Base-by-base conservation (phyloP, 2,888 invertebrate genomes). In the Zonitis immaculata region DNA sequence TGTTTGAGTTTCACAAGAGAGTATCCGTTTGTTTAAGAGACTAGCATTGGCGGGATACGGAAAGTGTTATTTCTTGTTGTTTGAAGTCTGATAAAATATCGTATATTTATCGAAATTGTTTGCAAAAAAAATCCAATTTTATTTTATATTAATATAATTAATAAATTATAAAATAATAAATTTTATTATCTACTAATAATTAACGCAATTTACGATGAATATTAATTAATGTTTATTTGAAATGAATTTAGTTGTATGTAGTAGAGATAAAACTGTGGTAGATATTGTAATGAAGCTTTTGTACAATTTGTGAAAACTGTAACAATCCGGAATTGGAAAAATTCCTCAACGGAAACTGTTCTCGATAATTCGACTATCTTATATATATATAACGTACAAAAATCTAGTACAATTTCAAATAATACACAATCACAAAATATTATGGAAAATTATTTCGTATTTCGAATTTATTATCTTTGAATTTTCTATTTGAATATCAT, bases 101-200 rank as follows among this genome's bases (percentile, higher is more conserved):
- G 25, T 3, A 47, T 46, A 12, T 54, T 54, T 54, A 54, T 54
- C 28, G 51, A 44, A 45, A 54, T 47, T 54, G 51, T 51, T 54
- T 50, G 44, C 51, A 48, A 45, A 44, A 54, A n/a, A 49, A 44
- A 42, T 39, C 22, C 39, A 39, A 39, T 20, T 39, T 39, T 39
- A 39, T 39, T 16, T 20, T 20, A 8, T 39, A 18, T 20, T 39
- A 39, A 35, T n/a, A n/a, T 20, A 20, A 18, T n/a, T 11, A 18
- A 18, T 20, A 20, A 18, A 39, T 8, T 26, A 20, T 35, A 35
- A 35, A 16, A 35, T 35, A 18, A 16, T 18, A 8, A 35, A 35
- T 35, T 8, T 3, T 1, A 18, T 18, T n/a, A n/a, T n/a, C n/a
- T n/a, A n/a, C n/a, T n/a, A n/a, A n/a, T n/a, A n/a, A n/a, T n/a